These are phyloP conservation scores for Montipora sp. DNA, from an alignment of 64 coral and sea anemone genomes.

Conservation along the genomic window DNA sequence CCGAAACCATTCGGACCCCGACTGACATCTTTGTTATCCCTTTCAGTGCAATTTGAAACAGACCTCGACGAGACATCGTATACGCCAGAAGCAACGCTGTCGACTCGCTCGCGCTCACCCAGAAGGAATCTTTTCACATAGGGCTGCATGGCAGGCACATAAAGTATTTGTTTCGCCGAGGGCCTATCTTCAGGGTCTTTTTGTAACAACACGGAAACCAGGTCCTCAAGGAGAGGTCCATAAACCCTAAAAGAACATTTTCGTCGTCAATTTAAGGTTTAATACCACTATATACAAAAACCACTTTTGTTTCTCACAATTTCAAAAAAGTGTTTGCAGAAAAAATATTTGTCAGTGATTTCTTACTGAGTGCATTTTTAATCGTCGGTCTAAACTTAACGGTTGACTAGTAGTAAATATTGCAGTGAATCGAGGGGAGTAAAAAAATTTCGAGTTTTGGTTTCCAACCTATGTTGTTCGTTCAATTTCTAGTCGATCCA, in stretches of 20 bases:
- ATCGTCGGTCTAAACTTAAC: no score
- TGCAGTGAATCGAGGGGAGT: no score
- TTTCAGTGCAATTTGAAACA: neutral
- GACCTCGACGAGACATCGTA: conserved; percentile 20
- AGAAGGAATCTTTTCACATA: conserved; percentile 79
- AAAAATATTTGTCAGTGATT: no score
- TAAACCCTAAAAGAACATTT: conserved; percentile 63
- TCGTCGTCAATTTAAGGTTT: neutral
- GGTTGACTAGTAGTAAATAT: no score
- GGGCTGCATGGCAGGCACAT: conserved; percentile 81
- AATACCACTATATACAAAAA: no score
- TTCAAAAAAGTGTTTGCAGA: no score
- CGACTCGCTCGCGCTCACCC: conserved; percentile 50
- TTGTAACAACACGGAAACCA: conserved; percentile 80
- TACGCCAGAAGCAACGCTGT: conserved; percentile 60
- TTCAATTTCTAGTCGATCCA: no score
- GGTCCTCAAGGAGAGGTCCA: conserved; percentile 87
- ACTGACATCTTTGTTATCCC: neutral
- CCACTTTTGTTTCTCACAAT: no score
- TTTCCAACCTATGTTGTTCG: no score
- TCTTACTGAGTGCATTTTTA: no score
- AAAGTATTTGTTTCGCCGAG: conserved; percentile 90
- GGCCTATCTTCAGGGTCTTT: conserved; percentile 83
- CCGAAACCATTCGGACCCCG: neutral
- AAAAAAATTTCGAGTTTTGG: no score